A percentile compares a stretch with the other conserved stretches of the same genome.
These are phyloP conservation scores for Ommatoiulus sabulosus DNA, from an alignment of 2,888 invertebrate genomes.

Conservation along the genomic window DNA sequence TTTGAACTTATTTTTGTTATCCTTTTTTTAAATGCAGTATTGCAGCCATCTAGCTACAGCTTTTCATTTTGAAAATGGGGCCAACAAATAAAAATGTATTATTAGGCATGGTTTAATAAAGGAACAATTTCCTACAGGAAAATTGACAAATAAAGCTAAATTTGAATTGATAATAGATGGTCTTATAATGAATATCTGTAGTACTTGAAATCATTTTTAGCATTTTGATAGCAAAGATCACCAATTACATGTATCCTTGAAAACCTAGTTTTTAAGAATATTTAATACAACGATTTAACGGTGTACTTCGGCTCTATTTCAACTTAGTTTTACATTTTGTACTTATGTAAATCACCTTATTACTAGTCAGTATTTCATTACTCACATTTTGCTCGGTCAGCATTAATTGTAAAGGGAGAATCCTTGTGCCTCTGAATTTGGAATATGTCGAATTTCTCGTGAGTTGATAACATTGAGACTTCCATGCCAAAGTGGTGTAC, in stretches of 20 bases:
- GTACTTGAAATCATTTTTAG: too few species aligned
- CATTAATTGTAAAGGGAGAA: background rate
- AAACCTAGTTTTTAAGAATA: too few species aligned
- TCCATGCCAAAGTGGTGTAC: background rate
- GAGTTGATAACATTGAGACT: background rate
- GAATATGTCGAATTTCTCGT: background rate
- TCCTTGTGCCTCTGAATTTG: background rate
- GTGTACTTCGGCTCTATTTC: background rate
- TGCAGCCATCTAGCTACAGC: background rate
- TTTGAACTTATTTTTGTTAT: background rate
- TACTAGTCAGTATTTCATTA: background rate
- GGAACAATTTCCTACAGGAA: background rate
- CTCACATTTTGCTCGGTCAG: background rate
- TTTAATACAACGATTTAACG: background rate
- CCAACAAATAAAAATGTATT: background rate
- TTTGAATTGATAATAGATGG: too few species aligned
- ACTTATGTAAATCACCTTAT: background rate
- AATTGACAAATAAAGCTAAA: too few species aligned
- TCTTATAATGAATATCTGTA: too few species aligned
- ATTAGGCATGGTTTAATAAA: background rate
- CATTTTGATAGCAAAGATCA: too few species aligned
- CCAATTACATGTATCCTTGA: too few species aligned
- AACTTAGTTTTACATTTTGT: background rate
- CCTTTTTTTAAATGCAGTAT: background rate
- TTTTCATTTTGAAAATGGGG: background rate